Evolutionary conservation across 2,888 invertebrate species (phyloP).

Genomic region (Odontocolon sp.): DNA sequence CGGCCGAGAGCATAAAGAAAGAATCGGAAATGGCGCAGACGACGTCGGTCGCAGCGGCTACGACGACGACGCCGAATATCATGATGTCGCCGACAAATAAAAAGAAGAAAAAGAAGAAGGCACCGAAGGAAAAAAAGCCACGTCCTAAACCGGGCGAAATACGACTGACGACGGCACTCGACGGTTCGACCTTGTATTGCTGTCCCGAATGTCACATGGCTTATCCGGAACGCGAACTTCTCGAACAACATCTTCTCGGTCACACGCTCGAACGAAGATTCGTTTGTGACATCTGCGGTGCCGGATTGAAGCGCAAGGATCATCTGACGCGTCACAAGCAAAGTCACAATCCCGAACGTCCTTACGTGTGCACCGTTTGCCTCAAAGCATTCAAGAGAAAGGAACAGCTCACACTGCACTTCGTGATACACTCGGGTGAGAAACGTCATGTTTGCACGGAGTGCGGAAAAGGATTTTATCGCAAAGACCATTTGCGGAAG

Average conservation of each 20-base stretch:
- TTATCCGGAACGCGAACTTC: conserved; percentile 90
- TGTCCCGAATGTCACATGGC: conserved; percentile 96
- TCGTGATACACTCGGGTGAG: conserved; percentile 94
- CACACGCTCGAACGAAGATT: conserved; percentile 93
- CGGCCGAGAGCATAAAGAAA: conserved; percentile 89
- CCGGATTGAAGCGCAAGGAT: conserved; percentile 93
- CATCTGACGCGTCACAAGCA: conserved; percentile 93
- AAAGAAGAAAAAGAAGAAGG: conserved; percentile 92
- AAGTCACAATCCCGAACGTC: conserved; percentile 93
- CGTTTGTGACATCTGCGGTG: conserved; percentile 94
- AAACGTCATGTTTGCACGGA: conserved; percentile 93
- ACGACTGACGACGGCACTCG: conserved; percentile 89
- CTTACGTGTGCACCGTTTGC: conserved; percentile 93
- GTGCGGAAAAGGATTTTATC: conserved; percentile 94
- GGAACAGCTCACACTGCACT: conserved; percentile 93
- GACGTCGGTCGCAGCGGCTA: conserved; percentile 79
- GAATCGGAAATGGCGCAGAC: conserved; percentile 84
- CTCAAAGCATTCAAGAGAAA: conserved; percentile 94
- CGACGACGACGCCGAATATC: conserved; percentile 77
- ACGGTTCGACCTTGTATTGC: conserved; percentile 92
- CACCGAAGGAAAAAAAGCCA: conserved; percentile 90
- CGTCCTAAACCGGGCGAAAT: conserved; percentile 93
- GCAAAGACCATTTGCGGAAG: conserved; percentile 93
- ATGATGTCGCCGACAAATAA: conserved; percentile 82
- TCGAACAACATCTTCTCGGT: conserved; percentile 93